phyloP scores from a whole-genome alignment of 2,797 vertebrate species.

The Valencia hispanica region DNA sequence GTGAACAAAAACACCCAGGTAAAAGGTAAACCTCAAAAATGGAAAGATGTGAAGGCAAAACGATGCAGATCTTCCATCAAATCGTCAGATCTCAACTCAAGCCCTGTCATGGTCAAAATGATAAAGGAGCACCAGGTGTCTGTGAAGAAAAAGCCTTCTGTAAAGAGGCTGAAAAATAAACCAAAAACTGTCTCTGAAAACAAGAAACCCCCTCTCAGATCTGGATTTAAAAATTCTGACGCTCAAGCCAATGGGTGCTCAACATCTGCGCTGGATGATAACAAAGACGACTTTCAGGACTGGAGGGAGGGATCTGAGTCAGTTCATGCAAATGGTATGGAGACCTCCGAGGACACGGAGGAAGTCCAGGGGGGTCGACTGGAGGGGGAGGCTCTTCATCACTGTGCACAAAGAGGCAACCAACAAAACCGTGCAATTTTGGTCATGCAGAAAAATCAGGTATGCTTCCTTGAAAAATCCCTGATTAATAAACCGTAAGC shows the following conservation, averaged over 20 bases:
- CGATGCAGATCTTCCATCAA: conserved; percentile 54
- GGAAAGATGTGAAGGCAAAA: conserved; percentile 71
- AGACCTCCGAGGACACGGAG: neutral
- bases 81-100: conserved; percentile 52
- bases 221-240: conserved; percentile 32
- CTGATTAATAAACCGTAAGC: neutral
- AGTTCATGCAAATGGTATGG: conserved; percentile 54
- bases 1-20: conserved; percentile 68
- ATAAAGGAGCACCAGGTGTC: conserved; percentile 60
- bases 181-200: conserved; percentile 43
- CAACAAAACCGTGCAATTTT: conserved; percentile 74
- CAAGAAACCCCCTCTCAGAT: conserved; percentile 28
- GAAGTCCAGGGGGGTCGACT: conserved; percentile 26
- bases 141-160: conserved; percentile 63
- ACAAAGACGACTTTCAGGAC: conserved; percentile 65
- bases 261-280: conserved; percentile 41
- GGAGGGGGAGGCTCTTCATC: conserved; percentile 64
- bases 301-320: conserved; percentile 74
- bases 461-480: conserved; percentile 32
- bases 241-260: conserved; percentile 72
- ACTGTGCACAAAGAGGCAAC: conserved; percentile 74
- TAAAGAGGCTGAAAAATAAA: conserved; percentile 79
- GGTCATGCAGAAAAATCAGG: conserved; percentile 81
- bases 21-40: conserved; percentile 67
- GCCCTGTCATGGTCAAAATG: conserved; percentile 50